Evolutionary conservation across 2,113 vertebrate species (phyloP), one percentile per base, ranked within the genome.

Genomic region (Sebastes fasciatus): DNA sequence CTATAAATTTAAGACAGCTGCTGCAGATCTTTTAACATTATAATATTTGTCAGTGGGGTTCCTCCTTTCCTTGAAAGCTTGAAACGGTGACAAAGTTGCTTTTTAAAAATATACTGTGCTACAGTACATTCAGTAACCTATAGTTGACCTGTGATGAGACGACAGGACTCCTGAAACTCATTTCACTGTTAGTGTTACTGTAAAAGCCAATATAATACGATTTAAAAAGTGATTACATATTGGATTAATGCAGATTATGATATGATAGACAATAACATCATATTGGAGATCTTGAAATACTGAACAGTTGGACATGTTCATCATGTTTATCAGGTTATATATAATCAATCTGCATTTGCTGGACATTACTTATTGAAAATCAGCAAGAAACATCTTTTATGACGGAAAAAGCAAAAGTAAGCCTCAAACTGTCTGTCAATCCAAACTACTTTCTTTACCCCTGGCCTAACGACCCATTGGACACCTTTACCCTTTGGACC

Each of bases 1-100:
- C 46, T 79, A 72, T 73, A 87, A 89, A 87, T 90, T 69, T 77
- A 42, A 74, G 55, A 85, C 91, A 93, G 92, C 89, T 91, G 91
- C 74, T 79, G 82, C 66, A 79, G 88, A 92, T 92, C 88, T 89
- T 89, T 92, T 77, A 85, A 85, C 86, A 77, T 89, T 83, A 66
- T 83, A 61, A 55, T 85, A 85, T 91, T 92, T 91, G 87, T 90
- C 80, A 70, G 60, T 70, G 17, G 40, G 61, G 42, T 79, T 76
- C 76, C 70, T 84, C 64, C 74, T 72, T 70, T 78, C 45, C 14
- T 52, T 77, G 51, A 69, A 84, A 75, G 68, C 67, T 55, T 62
- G 40, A 79, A 86, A 46, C 13, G 66, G 12, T 82, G 69, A 72
- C 83, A 81, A 43, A 63, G 46, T 26, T 23, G 23, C 71, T 54